These are phyloP conservation scores for Zygogramma bicolorata DNA, from an alignment of 2,888 invertebrate species.

Conservation along the genomic window DNA sequence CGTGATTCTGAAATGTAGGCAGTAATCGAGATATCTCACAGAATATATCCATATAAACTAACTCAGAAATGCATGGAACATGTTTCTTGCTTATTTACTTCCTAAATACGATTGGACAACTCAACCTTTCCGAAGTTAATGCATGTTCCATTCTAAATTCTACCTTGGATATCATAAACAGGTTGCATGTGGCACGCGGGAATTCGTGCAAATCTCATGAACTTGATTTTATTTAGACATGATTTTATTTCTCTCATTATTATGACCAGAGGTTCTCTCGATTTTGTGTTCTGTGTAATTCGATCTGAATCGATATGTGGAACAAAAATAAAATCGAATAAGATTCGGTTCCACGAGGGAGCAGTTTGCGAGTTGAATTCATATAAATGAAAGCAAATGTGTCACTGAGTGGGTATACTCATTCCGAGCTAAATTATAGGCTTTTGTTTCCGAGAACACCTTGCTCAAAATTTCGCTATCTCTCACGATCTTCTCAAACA, in stretches of 20 bases:
- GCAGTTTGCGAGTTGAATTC: no score
- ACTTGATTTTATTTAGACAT: background rate
- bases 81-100: constrained; percentile 2
- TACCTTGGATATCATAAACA: constrained; percentile 28
- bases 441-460: no score
- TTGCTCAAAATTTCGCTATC: no score
- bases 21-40: background rate
- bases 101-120: constrained; percentile 34
- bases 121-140: constrained; percentile 38
- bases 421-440: no score
- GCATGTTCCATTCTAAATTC: constrained; percentile 38
- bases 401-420: no score
- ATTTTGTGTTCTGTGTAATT: no score
- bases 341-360: no score
- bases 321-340: no score
- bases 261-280: background rate
- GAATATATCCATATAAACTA: constrained; percentile 1
- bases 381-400: no score
- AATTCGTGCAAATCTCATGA: constrained; percentile 34
- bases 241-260: background rate
- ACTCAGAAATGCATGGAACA: background rate
- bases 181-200: constrained; percentile 39
- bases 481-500: no score
- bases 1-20: background rate
- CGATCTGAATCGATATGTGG: no score